These are phyloP conservation scores for Grallaria varia DNA, from an alignment of 2,113 vertebrate species.

Conservation along the genomic window DNA sequence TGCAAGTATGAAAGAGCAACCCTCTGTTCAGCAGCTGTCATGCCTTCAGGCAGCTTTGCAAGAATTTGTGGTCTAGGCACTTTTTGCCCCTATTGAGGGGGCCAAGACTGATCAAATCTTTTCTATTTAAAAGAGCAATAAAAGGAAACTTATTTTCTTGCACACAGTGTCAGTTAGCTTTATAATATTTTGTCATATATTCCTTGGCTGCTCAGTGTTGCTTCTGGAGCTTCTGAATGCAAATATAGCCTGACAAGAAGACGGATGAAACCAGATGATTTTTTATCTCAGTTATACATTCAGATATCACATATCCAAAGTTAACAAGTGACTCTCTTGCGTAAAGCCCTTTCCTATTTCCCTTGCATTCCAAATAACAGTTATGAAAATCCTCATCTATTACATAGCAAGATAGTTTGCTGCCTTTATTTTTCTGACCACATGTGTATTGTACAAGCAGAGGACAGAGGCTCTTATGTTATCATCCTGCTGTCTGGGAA, in stretches of 20 bases:
- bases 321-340: slow-evolving; percentile 26
- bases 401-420: background rate
- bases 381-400: background rate
- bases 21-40: background rate
- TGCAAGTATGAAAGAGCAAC: background rate
- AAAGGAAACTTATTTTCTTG: slow-evolving; percentile 9
- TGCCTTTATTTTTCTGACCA: slow-evolving; percentile 41
- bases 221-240: background rate
- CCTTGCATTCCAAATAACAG: background rate
- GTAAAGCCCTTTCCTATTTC: slow-evolving; percentile 18
- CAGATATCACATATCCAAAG: background rate
- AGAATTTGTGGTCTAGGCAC: background rate
- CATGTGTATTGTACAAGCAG: background rate
- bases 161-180: background rate
- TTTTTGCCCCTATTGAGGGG: background rate
- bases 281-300: slow-evolving; percentile 37
- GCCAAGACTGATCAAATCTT: background rate
- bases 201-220: background rate
- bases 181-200: slow-evolving; percentile 5
- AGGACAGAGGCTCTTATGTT: slow-evolving; percentile 25
- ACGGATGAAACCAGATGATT: slow-evolving; percentile 9
- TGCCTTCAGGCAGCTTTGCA: background rate
- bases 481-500: slow-evolving; percentile 26
- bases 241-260: slow-evolving; percentile 23
- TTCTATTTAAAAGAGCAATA: background rate